A percentile compares a stretch with the other conserved stretches of the same genome.
phyloP scores from a whole-genome alignment of 2,113 vertebrate genomes.

The Crotalus viridis region DNA sequence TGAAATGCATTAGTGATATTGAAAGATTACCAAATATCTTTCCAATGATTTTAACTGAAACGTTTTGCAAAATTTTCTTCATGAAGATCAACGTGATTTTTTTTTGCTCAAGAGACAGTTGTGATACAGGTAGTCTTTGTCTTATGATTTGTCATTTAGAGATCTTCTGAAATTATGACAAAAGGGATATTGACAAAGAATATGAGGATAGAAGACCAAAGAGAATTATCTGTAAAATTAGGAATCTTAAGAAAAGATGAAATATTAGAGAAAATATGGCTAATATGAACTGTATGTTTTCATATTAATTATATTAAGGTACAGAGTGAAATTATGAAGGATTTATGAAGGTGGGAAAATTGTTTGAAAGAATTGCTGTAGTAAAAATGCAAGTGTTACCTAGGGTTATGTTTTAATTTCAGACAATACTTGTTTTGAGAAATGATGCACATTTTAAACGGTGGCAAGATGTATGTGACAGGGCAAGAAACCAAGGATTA shows the following conservation, averaged over 20 bases:
- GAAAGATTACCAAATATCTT: background rate
- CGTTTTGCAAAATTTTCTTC: background rate
- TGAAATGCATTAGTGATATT: fast-evolving
- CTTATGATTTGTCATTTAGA: too few relatives aligned
- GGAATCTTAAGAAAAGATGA: background rate
- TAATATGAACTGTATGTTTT: background rate
- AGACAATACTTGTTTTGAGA: background rate
- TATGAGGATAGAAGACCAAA: background rate
- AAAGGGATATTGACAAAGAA: background rate
- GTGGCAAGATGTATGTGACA: background rate
- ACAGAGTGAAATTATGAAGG: background rate
- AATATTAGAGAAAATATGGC: background rate
- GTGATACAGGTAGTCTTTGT: too few relatives aligned
- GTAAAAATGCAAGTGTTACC: background rate
- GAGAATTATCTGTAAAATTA: background rate
- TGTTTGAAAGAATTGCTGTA: background rate
- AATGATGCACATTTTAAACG: background rate
- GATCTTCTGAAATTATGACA: too few relatives aligned
- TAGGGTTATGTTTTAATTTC: background rate
- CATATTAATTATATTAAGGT: background rate
- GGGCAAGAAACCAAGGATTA: background rate
- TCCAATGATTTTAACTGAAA: too few relatives aligned
- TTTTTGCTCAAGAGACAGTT: background rate
- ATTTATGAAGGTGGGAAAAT: background rate
- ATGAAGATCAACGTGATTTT: background rate